Evolutionary conservation across 2,888 invertebrate genomes (phyloP).

Genomic region (Agrotis puta): DNA sequence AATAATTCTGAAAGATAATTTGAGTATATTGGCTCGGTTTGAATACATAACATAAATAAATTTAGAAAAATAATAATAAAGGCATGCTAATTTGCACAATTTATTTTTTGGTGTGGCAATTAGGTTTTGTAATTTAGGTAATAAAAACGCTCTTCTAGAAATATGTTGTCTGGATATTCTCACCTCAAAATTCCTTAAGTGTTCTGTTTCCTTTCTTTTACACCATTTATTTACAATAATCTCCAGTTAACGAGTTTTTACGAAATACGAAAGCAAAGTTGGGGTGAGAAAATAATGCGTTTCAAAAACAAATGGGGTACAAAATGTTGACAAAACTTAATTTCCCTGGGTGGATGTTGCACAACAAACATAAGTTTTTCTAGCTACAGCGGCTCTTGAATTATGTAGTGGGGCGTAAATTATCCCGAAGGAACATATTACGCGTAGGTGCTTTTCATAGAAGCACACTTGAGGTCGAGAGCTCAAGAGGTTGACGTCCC

Average conservation of each 20-base stretch:
- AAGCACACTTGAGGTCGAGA: conserved; percentile 81
- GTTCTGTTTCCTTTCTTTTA: conserved; percentile 16
- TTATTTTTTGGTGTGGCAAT: neutral
- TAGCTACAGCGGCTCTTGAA: conserved; percentile 68
- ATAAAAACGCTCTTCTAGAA: neutral
- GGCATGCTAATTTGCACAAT: neutral
- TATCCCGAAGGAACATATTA: conserved; percentile 79
- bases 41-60: conserved; percentile 21
- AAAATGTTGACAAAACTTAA: conserved; percentile 52
- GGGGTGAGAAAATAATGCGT: conserved; percentile 28
- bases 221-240: conserved; percentile 39
- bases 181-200: conserved; percentile 16
- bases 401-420: conserved; percentile 77
- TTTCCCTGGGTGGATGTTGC: conserved; percentile 70
- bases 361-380: conserved; percentile 70
- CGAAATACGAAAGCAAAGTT: conserved; percentile 6
- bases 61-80: conserved; percentile 7
- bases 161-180: conserved; percentile 9
- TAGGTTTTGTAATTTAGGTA: neutral
- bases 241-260: conserved; percentile 35
- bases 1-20: conserved; percentile 49
- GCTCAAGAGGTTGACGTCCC: conserved; percentile 79
- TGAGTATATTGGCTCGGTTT: conserved; percentile 27
- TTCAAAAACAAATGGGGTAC: conserved; percentile 28
- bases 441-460: conserved; percentile 81